A percentile compares a stretch with the other conserved stretches of the same genome.
phyloP scores from a whole-genome alignment of 2,888 invertebrate species.

The Aleiodes leptofemur region DNA sequence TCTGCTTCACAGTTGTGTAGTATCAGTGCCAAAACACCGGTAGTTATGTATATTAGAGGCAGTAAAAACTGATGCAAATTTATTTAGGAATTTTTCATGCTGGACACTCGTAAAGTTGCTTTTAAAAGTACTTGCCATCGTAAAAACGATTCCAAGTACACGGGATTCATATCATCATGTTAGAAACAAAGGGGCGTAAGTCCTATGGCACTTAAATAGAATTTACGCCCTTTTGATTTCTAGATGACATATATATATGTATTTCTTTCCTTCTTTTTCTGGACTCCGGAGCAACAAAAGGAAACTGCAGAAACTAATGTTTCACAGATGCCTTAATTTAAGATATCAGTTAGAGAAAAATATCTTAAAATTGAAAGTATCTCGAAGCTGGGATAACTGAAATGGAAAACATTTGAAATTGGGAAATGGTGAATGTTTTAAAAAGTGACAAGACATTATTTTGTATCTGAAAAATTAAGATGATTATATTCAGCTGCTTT shows the following conservation, averaged over 20 bases:
- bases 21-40: constrained; percentile 72
- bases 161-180: constrained; percentile 45
- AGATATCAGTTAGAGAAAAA: too few relatives aligned
- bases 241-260: constrained; percentile 17
- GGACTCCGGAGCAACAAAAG: constrained; percentile 10
- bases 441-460: too few relatives aligned
- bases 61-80: constrained; percentile 72
- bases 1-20: constrained; percentile 44
- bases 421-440: too few relatives aligned
- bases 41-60: constrained; percentile 71
- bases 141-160: constrained; percentile 70
- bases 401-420: too few relatives aligned
- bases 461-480: too few relatives aligned
- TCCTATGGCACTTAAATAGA: too few relatives aligned
- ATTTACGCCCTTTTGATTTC: too few relatives aligned
- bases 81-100: constrained; percentile 69
- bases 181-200: too few relatives aligned
- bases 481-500: too few relatives aligned
- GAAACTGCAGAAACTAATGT: constrained; percentile 7
- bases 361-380: too few relatives aligned
- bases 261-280: not conserved
- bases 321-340: too few relatives aligned
- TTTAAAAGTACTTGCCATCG: constrained; percentile 67
- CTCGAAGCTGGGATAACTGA: too few relatives aligned
- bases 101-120: constrained; percentile 62